phyloP scores from a whole-genome alignment of 2,797 vertebrate species.

The Hemitrygon akajei region DNA sequence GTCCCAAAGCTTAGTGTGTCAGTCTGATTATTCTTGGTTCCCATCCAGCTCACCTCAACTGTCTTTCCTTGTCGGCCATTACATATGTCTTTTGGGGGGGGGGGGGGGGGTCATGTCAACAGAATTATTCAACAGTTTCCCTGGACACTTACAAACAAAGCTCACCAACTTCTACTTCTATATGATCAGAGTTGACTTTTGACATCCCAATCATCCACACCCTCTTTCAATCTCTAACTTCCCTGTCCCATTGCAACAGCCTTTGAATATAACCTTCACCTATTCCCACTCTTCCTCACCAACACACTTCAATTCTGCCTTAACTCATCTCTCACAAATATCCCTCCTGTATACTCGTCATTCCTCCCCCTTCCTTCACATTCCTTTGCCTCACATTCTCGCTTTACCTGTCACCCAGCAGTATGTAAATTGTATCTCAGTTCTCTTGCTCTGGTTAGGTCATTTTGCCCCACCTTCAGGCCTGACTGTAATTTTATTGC shows the following conservation, averaged over 20 bases:
- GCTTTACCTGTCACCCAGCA: background rate
- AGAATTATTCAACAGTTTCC: background rate
- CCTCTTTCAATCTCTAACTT: background rate
- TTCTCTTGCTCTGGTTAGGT: background rate
- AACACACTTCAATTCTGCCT: background rate
- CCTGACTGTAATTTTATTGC: background rate
- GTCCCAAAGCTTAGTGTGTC: background rate
- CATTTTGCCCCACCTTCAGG: background rate
- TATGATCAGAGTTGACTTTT: background rate
- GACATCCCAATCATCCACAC: background rate
- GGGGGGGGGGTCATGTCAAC: background rate
- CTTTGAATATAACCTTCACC: background rate
- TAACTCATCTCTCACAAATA: background rate
- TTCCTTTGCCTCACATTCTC: background rate
- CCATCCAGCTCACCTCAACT: background rate
- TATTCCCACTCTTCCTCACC: background rate
- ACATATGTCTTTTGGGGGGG: background rate
- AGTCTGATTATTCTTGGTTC: background rate
- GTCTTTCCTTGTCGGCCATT: background rate
- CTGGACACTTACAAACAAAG: background rate
- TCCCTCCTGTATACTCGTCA: background rate
- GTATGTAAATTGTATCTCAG: background rate
- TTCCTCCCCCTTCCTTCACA: background rate
- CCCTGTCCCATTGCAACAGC: background rate
- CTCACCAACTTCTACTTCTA: background rate